These are phyloP conservation scores for Panthera tigris DNA, from an alignment of 2,113 vertebrate species.

Conservation along the genomic window DNA sequence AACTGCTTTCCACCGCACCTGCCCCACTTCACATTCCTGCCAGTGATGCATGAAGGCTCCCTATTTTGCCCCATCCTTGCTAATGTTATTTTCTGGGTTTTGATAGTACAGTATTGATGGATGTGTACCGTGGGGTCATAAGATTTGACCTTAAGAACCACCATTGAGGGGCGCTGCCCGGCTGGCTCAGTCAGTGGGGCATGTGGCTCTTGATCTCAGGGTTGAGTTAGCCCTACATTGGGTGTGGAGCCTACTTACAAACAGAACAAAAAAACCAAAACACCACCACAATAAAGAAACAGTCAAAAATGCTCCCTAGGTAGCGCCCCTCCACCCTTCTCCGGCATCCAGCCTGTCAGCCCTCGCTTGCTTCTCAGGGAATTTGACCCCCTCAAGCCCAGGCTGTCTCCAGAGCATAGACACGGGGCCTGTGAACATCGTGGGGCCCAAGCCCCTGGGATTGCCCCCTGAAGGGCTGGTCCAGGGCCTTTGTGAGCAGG, in stretches of 20 bases:
- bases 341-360: too few relatives aligned
- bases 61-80: not conserved
- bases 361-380: not conserved
- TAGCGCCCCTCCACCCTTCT: not conserved
- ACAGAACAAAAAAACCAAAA: not conserved
- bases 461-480: not conserved
- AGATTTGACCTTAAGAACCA: not conserved
- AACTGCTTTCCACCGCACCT: too few relatives aligned
- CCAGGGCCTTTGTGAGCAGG: not conserved
- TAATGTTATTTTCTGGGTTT: not conserved
- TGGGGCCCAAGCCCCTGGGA: not conserved
- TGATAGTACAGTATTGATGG: not conserved
- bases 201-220: too few relatives aligned
- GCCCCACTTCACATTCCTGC: not conserved
- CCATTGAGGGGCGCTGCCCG: not conserved
- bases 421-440: too few relatives aligned
- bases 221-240: too few relatives aligned
- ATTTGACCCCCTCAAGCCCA: not conserved
- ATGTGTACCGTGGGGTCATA: not conserved
- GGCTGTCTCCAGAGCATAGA: not conserved
- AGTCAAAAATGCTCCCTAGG: not conserved
- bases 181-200: too few relatives aligned
- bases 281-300: too few relatives aligned
- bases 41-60: not conserved
- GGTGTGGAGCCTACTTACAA: too few relatives aligned